phyloP scores from a whole-genome alignment of 2,888 invertebrate species.

The Tuta absoluta region DNA sequence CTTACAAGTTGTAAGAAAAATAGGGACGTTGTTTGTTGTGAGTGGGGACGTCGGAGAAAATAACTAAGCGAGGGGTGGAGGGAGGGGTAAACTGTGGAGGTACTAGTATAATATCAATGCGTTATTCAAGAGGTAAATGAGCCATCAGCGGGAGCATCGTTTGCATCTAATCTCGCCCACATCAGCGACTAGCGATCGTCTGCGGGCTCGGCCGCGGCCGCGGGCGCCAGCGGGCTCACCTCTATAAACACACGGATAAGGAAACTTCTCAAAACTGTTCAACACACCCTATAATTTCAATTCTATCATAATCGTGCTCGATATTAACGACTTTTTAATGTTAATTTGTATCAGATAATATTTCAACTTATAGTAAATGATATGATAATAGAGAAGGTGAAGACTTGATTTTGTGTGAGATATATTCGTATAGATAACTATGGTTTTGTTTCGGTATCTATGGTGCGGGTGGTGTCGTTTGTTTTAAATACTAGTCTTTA shows the following conservation, averaged over 20 bases:
- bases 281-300: slow-evolving; percentile 11
- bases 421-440: neutral
- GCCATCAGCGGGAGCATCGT: slow-evolving; percentile 73
- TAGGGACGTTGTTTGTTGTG: neutral
- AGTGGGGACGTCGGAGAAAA: neutral
- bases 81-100: slow-evolving; percentile 44
- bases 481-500: too few relatives aligned
- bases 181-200: slow-evolving; percentile 56
- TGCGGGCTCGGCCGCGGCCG: slow-evolving; percentile 40
- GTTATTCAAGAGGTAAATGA: slow-evolving; percentile 77
- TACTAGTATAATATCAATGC: slow-evolving; percentile 63
- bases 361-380: neutral
- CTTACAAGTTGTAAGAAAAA: slow-evolving; percentile 8
- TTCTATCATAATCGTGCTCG: neutral
- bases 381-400: neutral
- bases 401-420: neutral
- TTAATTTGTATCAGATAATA: neutral
- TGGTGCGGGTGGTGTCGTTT: too few relatives aligned
- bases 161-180: slow-evolving; percentile 74
- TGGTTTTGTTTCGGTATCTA: neutral
- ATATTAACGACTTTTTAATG: neutral
- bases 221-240: neutral
- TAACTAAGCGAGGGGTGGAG: slow-evolving; percentile 36
- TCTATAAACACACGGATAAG: neutral
- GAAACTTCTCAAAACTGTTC: neutral